Percentiles rank a stretch among this genome's conserved stretches.
phyloP scores from a whole-genome alignment of 1,140 invertebrate genomes.

The Pemphigus obesinymphae region DNA sequence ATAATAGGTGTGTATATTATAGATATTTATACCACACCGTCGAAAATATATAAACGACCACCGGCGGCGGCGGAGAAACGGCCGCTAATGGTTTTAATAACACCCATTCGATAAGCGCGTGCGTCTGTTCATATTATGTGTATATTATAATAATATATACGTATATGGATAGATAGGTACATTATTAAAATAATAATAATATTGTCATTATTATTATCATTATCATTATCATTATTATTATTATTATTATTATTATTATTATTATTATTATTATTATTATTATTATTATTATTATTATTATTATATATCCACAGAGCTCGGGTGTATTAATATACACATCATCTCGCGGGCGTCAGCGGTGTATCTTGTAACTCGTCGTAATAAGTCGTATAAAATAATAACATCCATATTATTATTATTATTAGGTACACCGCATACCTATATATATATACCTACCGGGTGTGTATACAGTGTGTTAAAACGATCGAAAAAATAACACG shows the following conservation, averaged over 20 bases:
- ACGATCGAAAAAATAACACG: too few species aligned
- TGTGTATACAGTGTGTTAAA: too few species aligned
- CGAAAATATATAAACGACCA: background rate
- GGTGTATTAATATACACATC: background rate
- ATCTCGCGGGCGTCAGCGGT: background rate
- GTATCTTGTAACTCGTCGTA: too few species aligned
- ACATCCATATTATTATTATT: slow-evolving; percentile 5
- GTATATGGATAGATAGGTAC: too few species aligned
- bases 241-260: too few species aligned
- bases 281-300: background rate
- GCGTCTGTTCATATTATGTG: background rate
- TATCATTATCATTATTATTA: too few species aligned
- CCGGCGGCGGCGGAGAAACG: background rate
- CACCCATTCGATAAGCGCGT: slow-evolving; percentile 7
- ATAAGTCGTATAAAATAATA: too few species aligned
- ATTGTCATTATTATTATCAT: too few species aligned
- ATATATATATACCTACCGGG: background rate
- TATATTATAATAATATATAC: background rate
- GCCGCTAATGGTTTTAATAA: slow-evolving; percentile 40
- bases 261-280: background rate
- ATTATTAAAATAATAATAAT: too few species aligned
- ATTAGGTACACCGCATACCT: background rate
- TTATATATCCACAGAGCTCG: background rate
- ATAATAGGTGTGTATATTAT: background rate
- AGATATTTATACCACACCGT: background rate